phyloP scores from a whole-genome alignment of 2,113 vertebrate species.

The Lates calcarifer region DNA sequence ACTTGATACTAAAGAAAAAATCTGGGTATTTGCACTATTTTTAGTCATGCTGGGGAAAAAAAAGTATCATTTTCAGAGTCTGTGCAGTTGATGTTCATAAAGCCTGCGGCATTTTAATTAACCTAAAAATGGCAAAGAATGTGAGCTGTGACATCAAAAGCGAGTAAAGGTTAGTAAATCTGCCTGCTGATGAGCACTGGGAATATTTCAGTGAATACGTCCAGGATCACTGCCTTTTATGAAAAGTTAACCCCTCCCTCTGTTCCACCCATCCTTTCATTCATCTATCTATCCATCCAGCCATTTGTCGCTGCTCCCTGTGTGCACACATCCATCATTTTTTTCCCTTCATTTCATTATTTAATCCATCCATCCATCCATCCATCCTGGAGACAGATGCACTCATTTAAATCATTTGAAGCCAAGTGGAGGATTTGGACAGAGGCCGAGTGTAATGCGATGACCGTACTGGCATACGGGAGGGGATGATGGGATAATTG shows the following conservation, averaged over 20 bases:
- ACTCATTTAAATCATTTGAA: conserved; percentile 58
- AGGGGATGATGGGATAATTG: conserved; percentile 71
- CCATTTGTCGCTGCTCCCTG: not conserved
- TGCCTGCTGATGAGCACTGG: conserved; percentile 45
- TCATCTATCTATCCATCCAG: conserved; percentile 18
- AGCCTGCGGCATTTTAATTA: conserved; percentile 64
- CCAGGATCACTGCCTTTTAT: conserved; percentile 24
- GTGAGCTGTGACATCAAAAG: conserved; percentile 51
- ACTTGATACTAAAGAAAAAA: conserved; percentile 1
- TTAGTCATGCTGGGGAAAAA: not conserved
- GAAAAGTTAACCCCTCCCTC: conserved; percentile 36
- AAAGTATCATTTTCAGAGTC: conserved; percentile 22
- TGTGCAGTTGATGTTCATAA: conserved; percentile 32
- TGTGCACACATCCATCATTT: conserved; percentile 30
- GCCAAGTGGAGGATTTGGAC: conserved; percentile 65
- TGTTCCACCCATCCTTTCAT: conserved; percentile 20
- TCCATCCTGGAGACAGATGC: conserved; percentile 58
- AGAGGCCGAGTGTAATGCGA: conserved; percentile 40
- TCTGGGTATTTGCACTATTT: conserved; percentile 24
- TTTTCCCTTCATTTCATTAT: conserved; percentile 37
- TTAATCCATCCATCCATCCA: conserved; percentile 40
- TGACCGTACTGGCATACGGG: conserved; percentile 63
- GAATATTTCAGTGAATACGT: conserved; percentile 16
- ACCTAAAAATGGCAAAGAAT: conserved; percentile 52
- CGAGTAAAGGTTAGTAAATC: conserved; percentile 60